phyloP scores from a whole-genome alignment of 1,140 invertebrate species.

The Agraylea sexmaculata region DNA sequence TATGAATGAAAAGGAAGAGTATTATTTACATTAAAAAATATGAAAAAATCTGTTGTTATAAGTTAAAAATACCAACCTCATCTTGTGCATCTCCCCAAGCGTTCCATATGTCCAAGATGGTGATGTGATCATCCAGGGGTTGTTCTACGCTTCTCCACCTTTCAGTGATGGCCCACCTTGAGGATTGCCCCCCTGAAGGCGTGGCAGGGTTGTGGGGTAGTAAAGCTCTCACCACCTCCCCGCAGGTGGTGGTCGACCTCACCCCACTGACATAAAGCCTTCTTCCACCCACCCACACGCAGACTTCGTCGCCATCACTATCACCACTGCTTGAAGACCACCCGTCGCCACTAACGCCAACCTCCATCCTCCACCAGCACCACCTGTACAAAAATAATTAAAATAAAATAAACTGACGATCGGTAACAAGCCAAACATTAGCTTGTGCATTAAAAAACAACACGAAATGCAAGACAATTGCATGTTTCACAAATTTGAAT shows the following conservation, averaged over 20 bases:
- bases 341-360: no score
- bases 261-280: conserved; percentile 71
- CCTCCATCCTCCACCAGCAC: no score
- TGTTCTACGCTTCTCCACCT: conserved; percentile 57
- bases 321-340: conserved; percentile 30
- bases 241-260: conserved; percentile 60
- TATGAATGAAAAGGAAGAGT: no score
- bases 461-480: no score
- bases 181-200: conserved; percentile 25
- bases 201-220: conserved; percentile 10
- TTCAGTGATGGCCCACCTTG: conserved; percentile 50
- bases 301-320: conserved; percentile 53
- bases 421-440: no score
- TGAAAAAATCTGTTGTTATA: background rate
- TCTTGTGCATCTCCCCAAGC: conserved; percentile 62
- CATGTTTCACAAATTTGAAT: no score
- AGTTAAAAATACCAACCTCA: conserved; percentile 48
- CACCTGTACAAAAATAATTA: no score
- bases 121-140: conserved; percentile 52
- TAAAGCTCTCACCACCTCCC: conserved; percentile 61
- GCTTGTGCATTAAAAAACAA: no score
- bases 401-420: no score
- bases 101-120: conserved; percentile 60
- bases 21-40: background rate
- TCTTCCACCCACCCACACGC: conserved; percentile 61